Percentiles rank a stretch among this genome's conserved stretches.
phyloP scores from a whole-genome alignment of 2,113 vertebrate species.

The Gymnocephalus cernua region DNA sequence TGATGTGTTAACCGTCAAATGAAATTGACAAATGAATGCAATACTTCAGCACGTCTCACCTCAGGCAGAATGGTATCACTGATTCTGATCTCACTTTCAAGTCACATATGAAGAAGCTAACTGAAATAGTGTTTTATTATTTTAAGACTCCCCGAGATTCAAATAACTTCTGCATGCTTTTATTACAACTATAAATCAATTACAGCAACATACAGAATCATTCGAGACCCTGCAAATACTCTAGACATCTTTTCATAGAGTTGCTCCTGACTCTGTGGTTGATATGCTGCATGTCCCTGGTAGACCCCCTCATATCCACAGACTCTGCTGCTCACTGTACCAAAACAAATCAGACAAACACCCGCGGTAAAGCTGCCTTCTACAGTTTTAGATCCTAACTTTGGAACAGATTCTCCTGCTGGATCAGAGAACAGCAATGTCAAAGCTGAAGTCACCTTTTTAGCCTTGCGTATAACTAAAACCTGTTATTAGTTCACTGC shows the following conservation, averaged over 20 bases:
- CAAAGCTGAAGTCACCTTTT: background rate
- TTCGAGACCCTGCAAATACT: background rate
- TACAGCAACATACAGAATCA: slow-evolving; percentile 15
- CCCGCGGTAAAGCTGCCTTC: background rate
- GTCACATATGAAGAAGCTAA: background rate
- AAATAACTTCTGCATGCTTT: slow-evolving; percentile 10
- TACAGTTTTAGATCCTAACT: background rate
- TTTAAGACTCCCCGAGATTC: background rate
- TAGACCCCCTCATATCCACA: background rate
- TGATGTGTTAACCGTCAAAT: background rate
- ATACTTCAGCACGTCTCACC: background rate
- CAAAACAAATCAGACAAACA: background rate
- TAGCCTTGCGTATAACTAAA: background rate
- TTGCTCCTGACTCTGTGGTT: background rate
- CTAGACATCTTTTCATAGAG: background rate
- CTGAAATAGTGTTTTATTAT: background rate
- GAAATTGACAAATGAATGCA: background rate
- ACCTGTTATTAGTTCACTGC: background rate
- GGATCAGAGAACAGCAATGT: background rate
- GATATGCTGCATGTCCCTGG: background rate
- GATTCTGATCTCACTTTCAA: slow-evolving; percentile 11
- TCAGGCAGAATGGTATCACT: slow-evolving; percentile 10
- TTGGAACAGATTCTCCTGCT: background rate
- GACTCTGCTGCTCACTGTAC: slow-evolving; percentile 11
- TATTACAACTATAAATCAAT: slow-evolving; percentile 8